Evolutionary conservation across 2,113 vertebrate genomes (phyloP).

Genomic region (Chlorodrepanis virens): DNA sequence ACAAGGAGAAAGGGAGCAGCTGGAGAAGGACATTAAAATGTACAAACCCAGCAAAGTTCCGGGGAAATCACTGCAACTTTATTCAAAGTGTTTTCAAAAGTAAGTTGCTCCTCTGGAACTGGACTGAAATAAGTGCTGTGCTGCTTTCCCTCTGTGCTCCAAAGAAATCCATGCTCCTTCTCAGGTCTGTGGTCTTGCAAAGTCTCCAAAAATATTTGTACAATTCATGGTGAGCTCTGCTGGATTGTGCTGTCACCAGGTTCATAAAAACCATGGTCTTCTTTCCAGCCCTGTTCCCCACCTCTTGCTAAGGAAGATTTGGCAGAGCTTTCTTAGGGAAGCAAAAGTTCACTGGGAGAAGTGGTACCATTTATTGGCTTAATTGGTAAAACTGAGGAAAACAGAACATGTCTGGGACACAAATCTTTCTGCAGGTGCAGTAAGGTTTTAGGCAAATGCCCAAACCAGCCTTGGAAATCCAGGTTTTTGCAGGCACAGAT

Average conservation of each 20-base stretch:
- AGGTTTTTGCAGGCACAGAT: neutral
- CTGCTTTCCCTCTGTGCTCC: neutral
- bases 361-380: neutral
- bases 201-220: neutral
- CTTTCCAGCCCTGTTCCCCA: neutral
- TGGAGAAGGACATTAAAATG: conserved; percentile 26
- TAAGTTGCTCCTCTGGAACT: neutral
- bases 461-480: neutral
- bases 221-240: neutral
- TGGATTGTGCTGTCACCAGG: neutral
- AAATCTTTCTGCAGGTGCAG: neutral
- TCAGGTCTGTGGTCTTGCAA: neutral
- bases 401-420: neutral
- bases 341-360: neutral
- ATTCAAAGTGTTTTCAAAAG: neutral
- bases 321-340: neutral
- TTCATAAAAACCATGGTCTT: neutral
- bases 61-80: neutral
- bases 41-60: neutral
- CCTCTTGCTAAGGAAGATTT: neutral
- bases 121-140: neutral
- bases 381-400: neutral
- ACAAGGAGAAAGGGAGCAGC: conserved; percentile 26
- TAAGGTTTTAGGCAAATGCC: neutral
- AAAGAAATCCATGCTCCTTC: neutral